Base-by-base conservation (phyloP, 37 sponge, comb jelly and placozoan genomes). In the Trichoplax adhaerens region DNA sequence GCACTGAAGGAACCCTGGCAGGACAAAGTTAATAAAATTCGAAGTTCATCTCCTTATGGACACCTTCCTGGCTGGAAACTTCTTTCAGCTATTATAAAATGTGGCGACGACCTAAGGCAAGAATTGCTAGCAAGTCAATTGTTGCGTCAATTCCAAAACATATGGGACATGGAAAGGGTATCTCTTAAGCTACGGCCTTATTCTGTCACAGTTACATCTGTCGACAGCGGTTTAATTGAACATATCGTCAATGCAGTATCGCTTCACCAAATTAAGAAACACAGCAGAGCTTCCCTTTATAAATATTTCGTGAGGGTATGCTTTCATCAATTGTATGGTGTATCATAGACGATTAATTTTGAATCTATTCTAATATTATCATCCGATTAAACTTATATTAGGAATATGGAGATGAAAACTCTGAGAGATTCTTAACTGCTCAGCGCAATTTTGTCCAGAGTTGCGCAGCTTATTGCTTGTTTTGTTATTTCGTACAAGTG, bases 261-360 rank as follows among this genome's bases (percentile, higher is more conserved):
- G 1, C 81, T 95, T n/a, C 97, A 95, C 64, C 97, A 95, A 74
- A 80, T 95, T 67, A 91, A 90, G 84, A 88, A 85, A 57, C 93
- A 91, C 69, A 77, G 68, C 73, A 77, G 74, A 4, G 73, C 55
- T n/a, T 75, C 93, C 3, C 79, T 95, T 51, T 69, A 78, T 47
- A 74, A 88, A 50, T 95, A 95, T 71, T 88, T 88, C 78, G 47
- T 54, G 29, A 63, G 64, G 72, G 82, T 81, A 58, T 50, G 12
- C 66, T 68, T 1, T 3, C 55, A 69, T 3, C 55, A 48, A 58
- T 48, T 51, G 3, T 72, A 51, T 72, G 4, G n/a, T 6, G 62
- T 29, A 29, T 29, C 29, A 29, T 29, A 29, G 29, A 29, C 29
- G 29, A 29, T 29, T 29, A 29, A 29, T 29, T 29, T 29, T 29